These are phyloP conservation scores for Oopsacas minuta DNA, from an alignment of 37 sponge, comb jelly and placozoan genomes.

Conservation along the genomic window DNA sequence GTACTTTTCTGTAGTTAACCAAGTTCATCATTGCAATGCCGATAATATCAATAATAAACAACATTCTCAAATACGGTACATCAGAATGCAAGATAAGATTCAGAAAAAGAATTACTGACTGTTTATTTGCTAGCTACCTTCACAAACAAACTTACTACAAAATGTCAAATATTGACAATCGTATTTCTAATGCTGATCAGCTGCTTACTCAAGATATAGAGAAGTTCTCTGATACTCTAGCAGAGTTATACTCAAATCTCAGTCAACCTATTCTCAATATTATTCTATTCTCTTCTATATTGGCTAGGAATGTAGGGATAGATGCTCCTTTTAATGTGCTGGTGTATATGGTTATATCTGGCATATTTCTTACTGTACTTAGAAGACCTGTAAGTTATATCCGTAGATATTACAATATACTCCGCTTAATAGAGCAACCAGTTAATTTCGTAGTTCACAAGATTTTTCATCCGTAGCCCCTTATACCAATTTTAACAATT, in stretches of 20 bases:
- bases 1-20: conserved; percentile 15
- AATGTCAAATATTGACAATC: conserved; percentile 84
- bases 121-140: conserved; percentile 60
- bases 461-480: no score
- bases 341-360: background rate
- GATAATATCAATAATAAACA: conserved; percentile 58
- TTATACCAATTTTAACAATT: no score
- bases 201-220: conserved; percentile 90
- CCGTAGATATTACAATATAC: background rate
- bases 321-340: conserved; percentile 9
- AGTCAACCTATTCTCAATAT: conserved; percentile 41
- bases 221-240: conserved; percentile 70
- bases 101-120: conserved; percentile 43
- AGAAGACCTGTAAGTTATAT: conserved; percentile 17
- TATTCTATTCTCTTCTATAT: background rate
- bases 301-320: conserved; percentile 1
- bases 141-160: conserved; percentile 75
- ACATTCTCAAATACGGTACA: conserved; percentile 60
- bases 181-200: conserved; percentile 86
- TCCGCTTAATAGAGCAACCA: background rate
- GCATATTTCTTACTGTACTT: background rate
- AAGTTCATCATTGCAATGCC: conserved; percentile 76
- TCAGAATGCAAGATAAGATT: conserved; percentile 71
- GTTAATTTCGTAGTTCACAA: background rate
- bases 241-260: conserved; percentile 83